phyloP scores from a whole-genome alignment of 2,888 invertebrate species.

The Drosophila imparisetae region DNA sequence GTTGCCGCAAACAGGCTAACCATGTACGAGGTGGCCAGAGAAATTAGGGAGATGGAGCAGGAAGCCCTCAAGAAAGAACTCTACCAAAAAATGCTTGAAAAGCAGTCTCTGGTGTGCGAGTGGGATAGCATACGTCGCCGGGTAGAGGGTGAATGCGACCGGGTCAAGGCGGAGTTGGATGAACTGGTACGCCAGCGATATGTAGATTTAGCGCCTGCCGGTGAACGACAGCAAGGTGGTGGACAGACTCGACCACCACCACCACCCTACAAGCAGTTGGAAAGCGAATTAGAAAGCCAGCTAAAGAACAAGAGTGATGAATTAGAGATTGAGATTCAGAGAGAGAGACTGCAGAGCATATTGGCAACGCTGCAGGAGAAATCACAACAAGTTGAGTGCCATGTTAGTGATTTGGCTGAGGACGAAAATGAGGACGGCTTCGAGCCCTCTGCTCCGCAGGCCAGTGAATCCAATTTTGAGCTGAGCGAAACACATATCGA shows the following conservation, averaged over 20 bases:
- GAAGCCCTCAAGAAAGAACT: neutral
- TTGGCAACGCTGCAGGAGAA: conserved; percentile 28
- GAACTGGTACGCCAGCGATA: neutral
- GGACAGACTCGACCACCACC: neutral
- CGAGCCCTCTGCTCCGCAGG: conserved; percentile 13
- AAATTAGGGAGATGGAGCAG: conserved; percentile 8
- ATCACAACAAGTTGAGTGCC: too few species aligned
- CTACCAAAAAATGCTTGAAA: conserved; percentile 16
- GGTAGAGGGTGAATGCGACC: conserved; percentile 28
- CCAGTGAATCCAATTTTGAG: neutral
- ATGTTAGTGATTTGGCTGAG: neutral
- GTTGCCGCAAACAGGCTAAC: neutral
- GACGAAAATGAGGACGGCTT: neutral
- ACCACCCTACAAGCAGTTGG: neutral
- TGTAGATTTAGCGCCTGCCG: fast-evolving
- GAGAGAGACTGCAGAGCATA: conserved; percentile 14
- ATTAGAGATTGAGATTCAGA: conserved; percentile 18
- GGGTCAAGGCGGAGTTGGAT: conserved; percentile 27
- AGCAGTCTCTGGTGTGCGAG: conserved; percentile 19
- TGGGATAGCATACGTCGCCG: conserved; percentile 31
- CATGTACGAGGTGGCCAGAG: neutral
- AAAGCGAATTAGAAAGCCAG: fast-evolving
- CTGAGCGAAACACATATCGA: neutral
- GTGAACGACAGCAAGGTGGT: conserved; percentile 31
- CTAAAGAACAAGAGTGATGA: neutral